A percentile compares a stretch with the other conserved stretches of the same genome.
Evolutionary conservation across 1,140 invertebrate genomes (phyloP).

Genomic region (Drosophila rhopaloa): DNA sequence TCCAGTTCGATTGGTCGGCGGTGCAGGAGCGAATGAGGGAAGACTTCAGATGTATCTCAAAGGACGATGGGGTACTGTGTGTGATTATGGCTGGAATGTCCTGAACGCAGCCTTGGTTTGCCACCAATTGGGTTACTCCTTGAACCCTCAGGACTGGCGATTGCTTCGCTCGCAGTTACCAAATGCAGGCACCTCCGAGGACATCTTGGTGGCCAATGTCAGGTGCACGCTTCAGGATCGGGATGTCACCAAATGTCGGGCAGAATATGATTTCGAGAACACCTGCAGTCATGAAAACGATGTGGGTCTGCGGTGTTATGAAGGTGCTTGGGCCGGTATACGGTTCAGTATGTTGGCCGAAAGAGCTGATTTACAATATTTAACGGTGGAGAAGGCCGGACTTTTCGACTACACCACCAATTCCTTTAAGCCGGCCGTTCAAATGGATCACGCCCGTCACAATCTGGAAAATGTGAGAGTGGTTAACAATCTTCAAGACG

Average conservation of each 20-base stretch:
- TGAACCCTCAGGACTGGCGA: slow-evolving; percentile 97
- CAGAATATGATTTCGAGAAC: slow-evolving; percentile 94
- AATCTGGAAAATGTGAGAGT: slow-evolving; percentile 93
- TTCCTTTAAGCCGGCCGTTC: slow-evolving; percentile 95
- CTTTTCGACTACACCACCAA: slow-evolving; percentile 96
- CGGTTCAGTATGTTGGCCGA: slow-evolving; percentile 95
- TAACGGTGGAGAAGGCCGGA: slow-evolving; percentile 96
- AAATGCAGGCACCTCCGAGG: slow-evolving; percentile 90
- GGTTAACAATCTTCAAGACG: slow-evolving; percentile 93
- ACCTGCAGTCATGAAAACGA: slow-evolving; percentile 95
- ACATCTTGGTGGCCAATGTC: slow-evolving; percentile 93
- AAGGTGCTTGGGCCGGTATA: slow-evolving; percentile 96
- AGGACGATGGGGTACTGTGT: slow-evolving; percentile 98
- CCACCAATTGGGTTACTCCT: slow-evolving; percentile 96
- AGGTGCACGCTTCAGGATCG: slow-evolving; percentile 95
- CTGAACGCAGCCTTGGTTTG: slow-evolving; percentile 96
- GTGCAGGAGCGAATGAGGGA: slow-evolving; percentile 90
- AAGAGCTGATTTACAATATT: slow-evolving; percentile 93
- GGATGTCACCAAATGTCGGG: slow-evolving; percentile 95
- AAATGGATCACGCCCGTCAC: slow-evolving; percentile 98
- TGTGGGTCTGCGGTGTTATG: slow-evolving; percentile 95
- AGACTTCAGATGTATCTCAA: slow-evolving; percentile 92
- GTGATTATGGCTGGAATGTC: slow-evolving; percentile 98
- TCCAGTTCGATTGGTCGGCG: slow-evolving; percentile 91
- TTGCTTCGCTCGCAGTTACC: slow-evolving; percentile 92